Conservation (phyloP, 2,888 invertebrate species). For the Polietes domitor region DNA sequence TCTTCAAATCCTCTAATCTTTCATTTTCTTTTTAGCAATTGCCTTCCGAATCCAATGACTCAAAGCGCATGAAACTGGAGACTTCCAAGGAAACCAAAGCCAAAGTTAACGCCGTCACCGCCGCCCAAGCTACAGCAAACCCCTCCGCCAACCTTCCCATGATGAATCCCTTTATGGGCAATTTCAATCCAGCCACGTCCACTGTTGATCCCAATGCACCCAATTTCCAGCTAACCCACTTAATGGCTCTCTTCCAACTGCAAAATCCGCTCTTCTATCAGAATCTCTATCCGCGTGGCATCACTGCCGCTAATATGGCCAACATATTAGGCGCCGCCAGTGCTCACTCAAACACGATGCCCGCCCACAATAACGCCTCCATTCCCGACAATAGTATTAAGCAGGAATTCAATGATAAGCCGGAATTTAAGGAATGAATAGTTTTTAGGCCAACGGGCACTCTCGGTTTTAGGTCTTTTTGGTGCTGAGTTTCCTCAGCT, state of each 20-base stretch:
- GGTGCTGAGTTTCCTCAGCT: too few relatives aligned
- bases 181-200: slow-evolving; percentile 70
- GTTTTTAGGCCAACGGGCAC: background rate
- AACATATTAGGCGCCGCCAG: slow-evolving; percentile 65
- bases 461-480: slow-evolving; percentile 33
- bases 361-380: background rate
- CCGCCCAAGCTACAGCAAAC: background rate
- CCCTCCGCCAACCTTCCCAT: slow-evolving; percentile 45
- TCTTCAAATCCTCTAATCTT: background rate
- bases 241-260: slow-evolving; percentile 79
- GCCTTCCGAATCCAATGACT: slow-evolving; percentile 69
- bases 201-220: slow-evolving; percentile 71
- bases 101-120: too few relatives aligned
- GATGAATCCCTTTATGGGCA: slow-evolving; percentile 72
- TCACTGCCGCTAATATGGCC: slow-evolving; percentile 69
- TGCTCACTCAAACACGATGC: background rate
- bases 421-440: slow-evolving; percentile 60
- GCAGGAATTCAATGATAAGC: slow-evolving; percentile 59
- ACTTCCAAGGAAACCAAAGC: background rate
- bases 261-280: slow-evolving; percentile 80
- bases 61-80: slow-evolving; percentile 75
- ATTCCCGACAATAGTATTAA: slow-evolving; percentile 43
- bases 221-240: slow-evolving; percentile 78
- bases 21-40: slow-evolving; percentile 70
- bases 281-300: slow-evolving; percentile 77